Evolutionary conservation across 2,113 vertebrate species (phyloP).

Genomic region (Eidolon helvum): DNA sequence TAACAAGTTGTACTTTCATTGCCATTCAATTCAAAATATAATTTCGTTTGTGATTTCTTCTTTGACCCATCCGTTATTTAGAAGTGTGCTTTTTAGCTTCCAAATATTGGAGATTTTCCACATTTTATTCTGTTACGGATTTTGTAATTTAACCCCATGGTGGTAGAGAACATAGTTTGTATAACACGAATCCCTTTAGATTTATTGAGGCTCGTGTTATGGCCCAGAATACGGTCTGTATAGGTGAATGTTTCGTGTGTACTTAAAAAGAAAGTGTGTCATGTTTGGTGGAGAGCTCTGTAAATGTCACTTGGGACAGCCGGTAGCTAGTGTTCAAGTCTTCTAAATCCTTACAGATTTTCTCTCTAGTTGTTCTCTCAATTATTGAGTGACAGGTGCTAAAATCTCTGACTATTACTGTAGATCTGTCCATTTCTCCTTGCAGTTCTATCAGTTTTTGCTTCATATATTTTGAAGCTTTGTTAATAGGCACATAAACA

Average conservation of each 20-base stretch:
- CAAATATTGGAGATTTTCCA: not conserved
- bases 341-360: not conserved
- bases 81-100: not conserved
- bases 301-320: not conserved
- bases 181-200: not conserved
- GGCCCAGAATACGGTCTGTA: not conserved
- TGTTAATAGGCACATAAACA: not conserved
- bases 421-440: conserved; percentile 1
- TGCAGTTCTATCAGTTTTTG: not conserved
- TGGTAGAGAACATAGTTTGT: not conserved
- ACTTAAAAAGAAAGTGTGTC: not conserved
- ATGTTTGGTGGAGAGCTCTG: not conserved
- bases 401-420: not conserved
- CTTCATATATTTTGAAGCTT: conserved; percentile 19
- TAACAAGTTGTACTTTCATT: too few relatives aligned
- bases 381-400: not conserved
- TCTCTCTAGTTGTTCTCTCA: not conserved
- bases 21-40: too few relatives aligned
- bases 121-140: not conserved
- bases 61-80: not conserved
- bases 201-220: not conserved
- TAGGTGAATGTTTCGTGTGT: not conserved
- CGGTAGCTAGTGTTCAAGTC: not conserved
- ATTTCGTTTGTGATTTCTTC: too few relatives aligned
- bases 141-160: not conserved